Percentiles rank a stretch among this genome's conserved stretches.
Evolutionary conservation across 2,113 vertebrate genomes (phyloP).

Genomic region (Carassius carassius): DNA sequence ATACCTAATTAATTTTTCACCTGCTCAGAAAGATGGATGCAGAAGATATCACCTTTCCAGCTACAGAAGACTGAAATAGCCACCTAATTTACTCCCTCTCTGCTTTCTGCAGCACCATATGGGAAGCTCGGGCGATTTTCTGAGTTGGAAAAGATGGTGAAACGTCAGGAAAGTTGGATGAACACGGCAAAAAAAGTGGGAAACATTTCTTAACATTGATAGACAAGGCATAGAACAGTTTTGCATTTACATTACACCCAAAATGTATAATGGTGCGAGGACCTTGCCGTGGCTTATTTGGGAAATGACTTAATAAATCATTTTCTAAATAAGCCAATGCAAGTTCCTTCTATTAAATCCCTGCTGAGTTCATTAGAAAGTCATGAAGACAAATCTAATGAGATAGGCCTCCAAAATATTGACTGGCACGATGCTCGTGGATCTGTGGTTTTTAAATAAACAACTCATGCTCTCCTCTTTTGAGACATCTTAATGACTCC

Average conservation of each 20-base stretch:
- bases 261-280: neutral
- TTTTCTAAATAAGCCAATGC: neutral
- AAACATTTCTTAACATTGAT: neutral
- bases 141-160: conserved; percentile 3
- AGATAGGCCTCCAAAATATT: conserved; percentile 6
- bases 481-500: neutral
- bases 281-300: neutral
- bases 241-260: neutral
- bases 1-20: conserved; percentile 44
- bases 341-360: neutral
- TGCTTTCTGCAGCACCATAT: neutral
- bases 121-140: neutral
- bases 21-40: conserved; percentile 35
- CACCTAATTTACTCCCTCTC: conserved; percentile 34
- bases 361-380: conserved; percentile 19
- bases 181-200: neutral
- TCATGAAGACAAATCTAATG: conserved; percentile 16
- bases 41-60: conserved; percentile 24
- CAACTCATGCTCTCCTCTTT: neutral
- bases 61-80: conserved; percentile 37
- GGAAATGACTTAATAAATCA: neutral
- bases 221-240: neutral
- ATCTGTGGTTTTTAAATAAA: neutral
- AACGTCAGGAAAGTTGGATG: neutral
- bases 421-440: neutral